Conservation (phyloP, 2,888 invertebrate genomes). For the Pterostichus madidus region DNA sequence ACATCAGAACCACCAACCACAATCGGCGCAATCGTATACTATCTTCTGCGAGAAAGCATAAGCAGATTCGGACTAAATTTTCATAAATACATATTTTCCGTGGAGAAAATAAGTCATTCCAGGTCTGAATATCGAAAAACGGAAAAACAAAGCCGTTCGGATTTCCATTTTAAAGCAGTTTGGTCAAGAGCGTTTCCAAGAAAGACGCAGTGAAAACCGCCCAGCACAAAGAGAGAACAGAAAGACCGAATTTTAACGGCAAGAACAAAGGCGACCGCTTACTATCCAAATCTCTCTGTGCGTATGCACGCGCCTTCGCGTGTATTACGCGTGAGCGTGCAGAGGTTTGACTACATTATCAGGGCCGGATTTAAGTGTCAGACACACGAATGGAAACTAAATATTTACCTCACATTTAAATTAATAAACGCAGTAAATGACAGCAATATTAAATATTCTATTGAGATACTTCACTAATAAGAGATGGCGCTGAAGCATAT, state of each 20-base stretch:
- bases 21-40: background rate
- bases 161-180: conserved; percentile 59
- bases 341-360: conserved; percentile 55
- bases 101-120: conserved; percentile 8
- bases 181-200: conserved; percentile 47
- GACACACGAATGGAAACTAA: too few species aligned
- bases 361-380: background rate
- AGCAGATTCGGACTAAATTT: conserved; percentile 22
- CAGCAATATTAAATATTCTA: too few species aligned
- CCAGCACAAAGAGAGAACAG: conserved; percentile 30
- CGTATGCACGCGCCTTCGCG: background rate
- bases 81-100: conserved; percentile 31
- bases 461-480: too few species aligned
- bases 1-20: background rate
- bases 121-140: conserved; percentile 26
- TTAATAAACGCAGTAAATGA: too few species aligned
- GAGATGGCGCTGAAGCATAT: too few species aligned
- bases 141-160: conserved; percentile 34
- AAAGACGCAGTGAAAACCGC: conserved; percentile 29
- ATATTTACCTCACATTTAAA: too few species aligned
- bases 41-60: background rate
- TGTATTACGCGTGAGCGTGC: background rate
- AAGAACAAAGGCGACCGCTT: conserved; percentile 31
- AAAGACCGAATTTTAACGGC: conserved; percentile 33
- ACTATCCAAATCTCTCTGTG: conserved; percentile 27